Percentiles rank a stretch among this genome's conserved stretches.
phyloP scores from a whole-genome alignment of 2,113 vertebrate species.

The Egretta garzetta region DNA sequence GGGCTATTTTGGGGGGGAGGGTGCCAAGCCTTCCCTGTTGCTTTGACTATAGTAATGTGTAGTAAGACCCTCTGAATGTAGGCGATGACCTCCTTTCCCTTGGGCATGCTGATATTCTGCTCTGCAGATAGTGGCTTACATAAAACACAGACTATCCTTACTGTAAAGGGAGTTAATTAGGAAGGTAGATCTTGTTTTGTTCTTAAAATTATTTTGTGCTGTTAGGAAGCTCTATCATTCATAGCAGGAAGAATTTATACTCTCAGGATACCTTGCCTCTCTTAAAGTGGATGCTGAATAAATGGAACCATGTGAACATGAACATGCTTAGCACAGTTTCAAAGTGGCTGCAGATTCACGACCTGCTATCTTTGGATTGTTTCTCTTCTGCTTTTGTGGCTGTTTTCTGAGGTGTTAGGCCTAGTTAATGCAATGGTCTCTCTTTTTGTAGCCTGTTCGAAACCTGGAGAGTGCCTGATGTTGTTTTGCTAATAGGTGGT shows the following conservation, averaged over 20 bases:
- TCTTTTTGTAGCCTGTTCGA: background rate
- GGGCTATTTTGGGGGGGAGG: background rate
- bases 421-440: background rate
- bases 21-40: background rate
- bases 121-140: background rate
- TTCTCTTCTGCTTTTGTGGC: background rate
- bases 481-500: background rate
- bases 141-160: background rate
- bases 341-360: background rate
- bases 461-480: background rate
- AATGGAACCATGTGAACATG: background rate
- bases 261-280: background rate
- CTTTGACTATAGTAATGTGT: background rate
- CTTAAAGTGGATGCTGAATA: background rate
- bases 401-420: background rate
- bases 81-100: background rate
- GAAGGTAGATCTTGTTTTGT: background rate
- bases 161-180: background rate
- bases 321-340: background rate
- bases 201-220: background rate
- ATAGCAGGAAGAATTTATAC: background rate
- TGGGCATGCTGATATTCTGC: fast-evolving
- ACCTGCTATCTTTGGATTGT: background rate
- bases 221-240: background rate
- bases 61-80: background rate